Evolutionary conservation across 2,888 invertebrate species (phyloP), one percentile per base, ranked within the genome.

Genomic region (Pyrochroa serraticornis): DNA sequence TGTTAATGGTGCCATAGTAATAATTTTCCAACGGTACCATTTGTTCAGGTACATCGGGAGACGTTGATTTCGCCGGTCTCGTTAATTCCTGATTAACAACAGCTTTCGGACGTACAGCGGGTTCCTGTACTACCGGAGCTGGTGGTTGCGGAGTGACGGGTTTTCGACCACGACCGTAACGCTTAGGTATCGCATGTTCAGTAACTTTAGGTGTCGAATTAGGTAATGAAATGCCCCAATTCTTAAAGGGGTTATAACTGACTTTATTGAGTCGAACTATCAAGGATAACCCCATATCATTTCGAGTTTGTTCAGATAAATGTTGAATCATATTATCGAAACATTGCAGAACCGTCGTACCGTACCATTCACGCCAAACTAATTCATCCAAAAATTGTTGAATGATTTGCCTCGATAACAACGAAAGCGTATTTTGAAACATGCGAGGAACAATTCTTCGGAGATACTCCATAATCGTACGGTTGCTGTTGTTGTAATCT

Each of bases 331-430:
- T 88, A 71, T 90, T 90, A 71, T 93, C 90, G 72, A 93, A 95
- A 0, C 93, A 89, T 67, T 87, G 85, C 0, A 88, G 83, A 0
- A 93, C 87, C 0, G 90, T 88, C 3, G 86, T 83, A 0, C 93
- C 94, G 74, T 87, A 94, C 73, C 90, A 88, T 76, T 95, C 94
- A 54, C 95, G 83, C 94, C 95, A 95, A 7, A 93, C 80, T 10
- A 95, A 79, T 73, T 95, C 95, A 75, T 95, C 94, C 63, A 95
- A 80, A 77, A 94, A 94, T 77, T 93, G 93, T 77, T 95, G 95
- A 70, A 95, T 93, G 75, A 93, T 91, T 78, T 90, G 91, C 42
- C 92, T 83, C 1, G 91, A 92, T 0, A 95, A 80, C 63, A 93
- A 76, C 7, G 92, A 92, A 6, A 94, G 78, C 0, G 93, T 93